Conservation (phyloP, 2,113 vertebrate genomes). For the Rhabdomys dilectus region DNA sequence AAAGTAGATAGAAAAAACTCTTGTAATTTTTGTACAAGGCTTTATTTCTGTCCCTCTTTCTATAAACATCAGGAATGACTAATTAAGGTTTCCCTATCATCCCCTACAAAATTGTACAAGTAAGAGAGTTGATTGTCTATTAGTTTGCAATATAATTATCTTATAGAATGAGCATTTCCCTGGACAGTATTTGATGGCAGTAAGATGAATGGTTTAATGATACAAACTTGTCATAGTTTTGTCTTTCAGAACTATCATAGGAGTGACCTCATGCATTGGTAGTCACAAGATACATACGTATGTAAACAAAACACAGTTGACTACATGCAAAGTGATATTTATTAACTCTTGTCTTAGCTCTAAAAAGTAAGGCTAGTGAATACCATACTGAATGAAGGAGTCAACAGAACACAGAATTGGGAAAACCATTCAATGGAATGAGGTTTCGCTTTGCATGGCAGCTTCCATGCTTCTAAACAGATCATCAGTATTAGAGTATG, state of each 20-base stretch:
- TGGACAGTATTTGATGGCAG: neutral
- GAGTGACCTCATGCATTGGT: constrained; percentile 15
- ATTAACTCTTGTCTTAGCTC: neutral
- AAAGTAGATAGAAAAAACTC: neutral
- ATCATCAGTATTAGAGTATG: neutral
- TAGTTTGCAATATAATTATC: constrained; percentile 42
- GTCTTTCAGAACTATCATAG: constrained; percentile 21
- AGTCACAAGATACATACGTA: constrained; percentile 16
- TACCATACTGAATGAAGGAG: neutral
- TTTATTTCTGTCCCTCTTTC: neutral
- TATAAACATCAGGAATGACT: constrained; percentile 8
- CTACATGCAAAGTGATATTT: neutral
- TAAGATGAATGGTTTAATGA: constrained; percentile 9
- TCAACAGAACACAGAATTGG: constrained; percentile 13
- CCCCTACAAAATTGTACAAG: constrained; percentile 14
- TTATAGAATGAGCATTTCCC: constrained; percentile 29
- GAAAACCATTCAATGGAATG: neutral
- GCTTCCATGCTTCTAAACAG: neutral
- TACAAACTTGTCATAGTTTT: constrained; percentile 41
- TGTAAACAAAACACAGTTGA: constrained; percentile 8
- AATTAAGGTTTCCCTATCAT: neutral
- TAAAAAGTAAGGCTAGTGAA: constrained; percentile 28
- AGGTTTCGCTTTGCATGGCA: neutral
- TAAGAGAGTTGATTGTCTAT: constrained; percentile 49
- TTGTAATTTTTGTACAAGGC: constrained; percentile 4